phyloP scores from a whole-genome alignment of 1,140 invertebrate species.

The Heliothis virescens region DNA sequence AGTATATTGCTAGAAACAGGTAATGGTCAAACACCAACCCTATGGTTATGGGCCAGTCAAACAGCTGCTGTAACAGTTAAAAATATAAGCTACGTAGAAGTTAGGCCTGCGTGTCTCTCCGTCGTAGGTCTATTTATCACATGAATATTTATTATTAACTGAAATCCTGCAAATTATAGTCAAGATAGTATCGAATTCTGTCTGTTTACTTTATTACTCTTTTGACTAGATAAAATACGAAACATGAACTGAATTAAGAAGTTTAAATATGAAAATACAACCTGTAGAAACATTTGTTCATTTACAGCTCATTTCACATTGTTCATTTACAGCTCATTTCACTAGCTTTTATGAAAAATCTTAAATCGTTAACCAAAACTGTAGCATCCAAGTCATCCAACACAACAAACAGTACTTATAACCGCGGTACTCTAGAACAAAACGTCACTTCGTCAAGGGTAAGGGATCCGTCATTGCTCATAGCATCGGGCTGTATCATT shows the following conservation, averaged over 20 bases:
- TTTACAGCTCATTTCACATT: too few relatives aligned
- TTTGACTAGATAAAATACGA: too few relatives aligned
- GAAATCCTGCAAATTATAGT: too few relatives aligned
- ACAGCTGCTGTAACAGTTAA: neutral
- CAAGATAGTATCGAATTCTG: too few relatives aligned
- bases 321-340: too few relatives aligned
- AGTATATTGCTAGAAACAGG: neutral
- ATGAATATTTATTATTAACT: too few relatives aligned
- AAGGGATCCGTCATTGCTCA: conserved; percentile 62
- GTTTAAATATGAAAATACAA: too few relatives aligned
- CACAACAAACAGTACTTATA: conserved; percentile 1
- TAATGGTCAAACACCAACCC: conserved; percentile 18
- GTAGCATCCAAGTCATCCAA: neutral
- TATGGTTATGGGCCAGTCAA: neutral
- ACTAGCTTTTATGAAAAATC: neutral
- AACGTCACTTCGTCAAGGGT: conserved; percentile 63
- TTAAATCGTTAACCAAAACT: neutral
- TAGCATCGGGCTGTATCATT: conserved; percentile 67
- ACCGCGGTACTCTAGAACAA: conserved; percentile 19
- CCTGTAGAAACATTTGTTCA: too few relatives aligned
- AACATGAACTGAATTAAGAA: too few relatives aligned
- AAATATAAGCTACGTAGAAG: neutral
- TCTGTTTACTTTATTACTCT: too few relatives aligned
- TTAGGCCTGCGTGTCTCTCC: too few relatives aligned
- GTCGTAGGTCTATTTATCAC: too few relatives aligned